Conservation (phyloP, 2,797 vertebrate genomes). For the Melanotaenia parkinsoni region DNA sequence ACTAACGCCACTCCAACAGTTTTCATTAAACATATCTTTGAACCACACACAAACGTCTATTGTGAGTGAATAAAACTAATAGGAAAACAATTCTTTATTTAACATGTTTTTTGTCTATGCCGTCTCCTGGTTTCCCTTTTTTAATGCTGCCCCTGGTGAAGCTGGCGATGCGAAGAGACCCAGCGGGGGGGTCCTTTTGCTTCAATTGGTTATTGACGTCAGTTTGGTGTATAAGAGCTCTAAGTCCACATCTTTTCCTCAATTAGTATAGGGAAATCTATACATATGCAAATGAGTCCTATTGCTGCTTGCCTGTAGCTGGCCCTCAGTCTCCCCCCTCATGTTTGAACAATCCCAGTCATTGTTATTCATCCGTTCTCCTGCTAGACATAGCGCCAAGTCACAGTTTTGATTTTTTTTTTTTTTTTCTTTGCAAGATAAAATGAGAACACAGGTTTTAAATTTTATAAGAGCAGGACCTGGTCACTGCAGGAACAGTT, state of each 20-base stretch:
- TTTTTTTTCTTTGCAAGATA: not conserved
- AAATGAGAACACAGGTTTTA: not conserved
- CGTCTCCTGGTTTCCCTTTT: not conserved
- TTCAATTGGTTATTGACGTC: not conserved
- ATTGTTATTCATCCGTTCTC: not conserved
- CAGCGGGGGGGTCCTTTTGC: not conserved
- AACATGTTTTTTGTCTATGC: not conserved
- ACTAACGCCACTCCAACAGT: not conserved
- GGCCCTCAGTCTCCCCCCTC: not conserved
- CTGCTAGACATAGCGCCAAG: not conserved
- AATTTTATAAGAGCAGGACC: not conserved
- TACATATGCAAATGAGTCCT: conserved; percentile 1
- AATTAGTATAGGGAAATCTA: not conserved
- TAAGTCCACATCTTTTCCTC: conserved; percentile 3
- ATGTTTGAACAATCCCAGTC: not conserved
- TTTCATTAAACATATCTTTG: not conserved
- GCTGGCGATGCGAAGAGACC: not conserved
- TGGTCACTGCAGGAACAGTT: not conserved
- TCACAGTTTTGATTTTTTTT: not conserved
- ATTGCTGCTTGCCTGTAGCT: not conserved
- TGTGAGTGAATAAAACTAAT: not conserved
- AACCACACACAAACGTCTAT: not conserved
- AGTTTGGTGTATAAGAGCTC: not conserved
- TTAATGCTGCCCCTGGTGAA: not conserved
- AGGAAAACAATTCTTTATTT: not conserved